Evolutionary conservation across 2,113 vertebrate species (phyloP), one percentile per base, ranked within the genome.

Genomic region (Lucifuga dentata): DNA sequence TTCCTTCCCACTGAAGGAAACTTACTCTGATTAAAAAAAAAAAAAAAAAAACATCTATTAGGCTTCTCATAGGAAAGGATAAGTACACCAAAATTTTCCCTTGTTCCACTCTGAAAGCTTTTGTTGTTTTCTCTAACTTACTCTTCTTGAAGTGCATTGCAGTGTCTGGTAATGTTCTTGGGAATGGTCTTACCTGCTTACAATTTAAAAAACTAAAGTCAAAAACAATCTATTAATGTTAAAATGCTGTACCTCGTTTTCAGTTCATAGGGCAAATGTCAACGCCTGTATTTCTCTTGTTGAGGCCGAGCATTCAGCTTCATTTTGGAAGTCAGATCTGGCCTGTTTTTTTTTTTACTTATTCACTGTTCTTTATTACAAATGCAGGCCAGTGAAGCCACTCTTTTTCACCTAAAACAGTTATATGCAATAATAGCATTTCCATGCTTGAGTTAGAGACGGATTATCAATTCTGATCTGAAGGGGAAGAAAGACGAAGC

Each of bases 361-460:
- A 45, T 55, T 11, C 15, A 17, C 19, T 16, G 13, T 52, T 62
- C 38, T 58, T 66, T 19, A 38, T 77, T 85, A 67, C 21, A 78
- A 78, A 85, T 86, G 26, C 79, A 73, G 77, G 73, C 35, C 55
- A 61, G 13, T 66, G n/a, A n/a, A n/a, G n/a, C n/a, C n/a, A n/a
- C n/a, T 66, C 39, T 71, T 73, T 76, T 59, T 61, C 33, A 39
- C 39, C 61, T n/a, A 65, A 26, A 70, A 76, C 69, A 70, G 73
- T 63, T 81, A 64, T 65, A 73, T 82, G 55, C 51, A 26, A 12
- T 59, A n/a, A n/a, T n/a, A n/a, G 51, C 15, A 21, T 44, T 44
- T 70, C 33, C 53, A 44, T 63, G 68, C 24, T 43, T 61, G 62
- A 56, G 21, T 56, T 23, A 62, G 72, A 81, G 49, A 75, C 4